Evolutionary conservation across 2,797 vertebrate species (phyloP).

Genomic region (Malacoctenus gilli): DNA sequence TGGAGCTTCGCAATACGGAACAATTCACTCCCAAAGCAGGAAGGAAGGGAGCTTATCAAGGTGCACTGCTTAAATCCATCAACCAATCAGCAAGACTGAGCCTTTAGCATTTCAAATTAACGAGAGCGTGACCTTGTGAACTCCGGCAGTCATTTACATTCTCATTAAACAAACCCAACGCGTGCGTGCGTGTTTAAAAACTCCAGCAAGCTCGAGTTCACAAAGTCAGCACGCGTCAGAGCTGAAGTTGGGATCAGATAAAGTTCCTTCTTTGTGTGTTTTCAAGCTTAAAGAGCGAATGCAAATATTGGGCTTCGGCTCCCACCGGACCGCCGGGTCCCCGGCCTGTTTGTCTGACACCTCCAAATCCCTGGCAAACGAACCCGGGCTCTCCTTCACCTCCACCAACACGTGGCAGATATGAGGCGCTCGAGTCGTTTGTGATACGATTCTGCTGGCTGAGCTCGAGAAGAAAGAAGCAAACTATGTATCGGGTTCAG

Average conservation of each 20-base stretch:
- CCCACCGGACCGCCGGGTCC: constrained; percentile 1
- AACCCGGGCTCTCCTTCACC: background rate
- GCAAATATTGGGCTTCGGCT: constrained; percentile 26
- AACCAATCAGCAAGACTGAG: constrained; percentile 41
- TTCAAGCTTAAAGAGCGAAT: constrained; percentile 22
- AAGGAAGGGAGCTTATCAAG: constrained; percentile 41
- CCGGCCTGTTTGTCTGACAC: constrained; percentile 1
- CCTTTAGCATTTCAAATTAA: constrained; percentile 51
- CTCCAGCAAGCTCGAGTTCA: constrained; percentile 49
- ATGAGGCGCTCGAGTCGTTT: too few relatives aligned
- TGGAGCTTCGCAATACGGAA: constrained; percentile 15
- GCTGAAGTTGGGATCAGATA: constrained; percentile 35
- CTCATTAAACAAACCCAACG: constrained; percentile 45
- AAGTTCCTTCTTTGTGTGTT: constrained; percentile 22
- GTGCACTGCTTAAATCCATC: constrained; percentile 50
- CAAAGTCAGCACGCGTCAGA: constrained; percentile 44
- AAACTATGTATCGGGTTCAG: constrained; percentile 17
- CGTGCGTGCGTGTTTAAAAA: constrained; percentile 34
- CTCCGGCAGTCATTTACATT: constrained; percentile 54
- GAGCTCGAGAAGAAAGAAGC: constrained; percentile 10
- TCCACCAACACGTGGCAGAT: too few relatives aligned
- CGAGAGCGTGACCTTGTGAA: constrained; percentile 55
- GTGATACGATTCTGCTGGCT: background rate
- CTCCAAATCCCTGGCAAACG: background rate
- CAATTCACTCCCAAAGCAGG: constrained; percentile 19